These are phyloP conservation scores for Epistrophella euchroma DNA, from an alignment of 2,888 invertebrate species.

Conservation along the genomic window DNA sequence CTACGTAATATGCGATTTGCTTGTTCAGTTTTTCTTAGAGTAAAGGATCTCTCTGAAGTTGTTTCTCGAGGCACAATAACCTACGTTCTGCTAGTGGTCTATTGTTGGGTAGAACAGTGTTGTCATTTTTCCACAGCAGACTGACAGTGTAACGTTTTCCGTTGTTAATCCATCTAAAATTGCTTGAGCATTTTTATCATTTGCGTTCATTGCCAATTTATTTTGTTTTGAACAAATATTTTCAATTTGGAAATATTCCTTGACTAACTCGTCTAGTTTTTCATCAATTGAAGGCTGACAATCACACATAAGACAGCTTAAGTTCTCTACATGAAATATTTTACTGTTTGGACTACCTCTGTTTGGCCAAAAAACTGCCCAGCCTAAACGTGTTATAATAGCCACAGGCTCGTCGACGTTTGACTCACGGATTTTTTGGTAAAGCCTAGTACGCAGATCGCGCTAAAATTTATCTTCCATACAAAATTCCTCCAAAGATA, in stretches of 20 bases:
- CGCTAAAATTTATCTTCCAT: too few relatives aligned
- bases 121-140: neutral
- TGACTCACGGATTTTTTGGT: constrained; percentile 1
- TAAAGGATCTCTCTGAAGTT: neutral
- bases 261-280: constrained; percentile 12
- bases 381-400: neutral
- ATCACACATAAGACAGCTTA: constrained; percentile 5
- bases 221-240: neutral
- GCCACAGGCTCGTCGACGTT: constrained; percentile 13
- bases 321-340: neutral
- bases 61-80: neutral
- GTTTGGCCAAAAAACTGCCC: neutral
- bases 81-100: neutral
- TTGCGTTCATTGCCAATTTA: neutral
- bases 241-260: constrained; percentile 15
- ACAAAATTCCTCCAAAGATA: too few relatives aligned
- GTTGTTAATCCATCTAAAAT: neutral
- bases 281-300: constrained; percentile 4
- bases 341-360: neutral
- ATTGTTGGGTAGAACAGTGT: neutral
- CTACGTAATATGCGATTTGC: neutral
- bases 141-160: neutral
- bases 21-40: neutral
- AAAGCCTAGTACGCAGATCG: too few relatives aligned
- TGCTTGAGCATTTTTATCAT: constrained; percentile 33